Evolutionary conservation across 23 tunicate species (phyloP).

Genomic region (Clavelina lepadiformis): DNA sequence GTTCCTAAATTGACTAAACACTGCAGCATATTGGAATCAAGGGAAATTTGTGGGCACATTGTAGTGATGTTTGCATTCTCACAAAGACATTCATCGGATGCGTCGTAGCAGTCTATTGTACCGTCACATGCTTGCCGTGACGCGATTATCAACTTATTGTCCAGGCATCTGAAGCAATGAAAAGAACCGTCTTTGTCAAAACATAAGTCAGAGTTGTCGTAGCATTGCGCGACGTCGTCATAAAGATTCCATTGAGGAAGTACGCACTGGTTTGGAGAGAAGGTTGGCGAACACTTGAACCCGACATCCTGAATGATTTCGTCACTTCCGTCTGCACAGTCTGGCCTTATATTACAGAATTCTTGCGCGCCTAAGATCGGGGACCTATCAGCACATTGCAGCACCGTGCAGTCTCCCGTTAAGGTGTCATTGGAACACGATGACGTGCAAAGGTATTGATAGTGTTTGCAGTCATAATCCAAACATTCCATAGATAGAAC

Average conservation of each 20-base stretch:
- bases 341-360: background rate
- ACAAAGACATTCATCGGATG: constrained; percentile 14
- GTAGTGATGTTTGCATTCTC: too few species aligned
- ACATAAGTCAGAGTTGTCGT: constrained; percentile 1
- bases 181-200: constrained; percentile 6
- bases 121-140: constrained; percentile 3
- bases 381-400: background rate
- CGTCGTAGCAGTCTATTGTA: background rate
- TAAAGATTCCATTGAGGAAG: constrained; percentile 9
- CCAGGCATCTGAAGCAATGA: background rate
- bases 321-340: constrained; percentile 12
- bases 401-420: too few species aligned
- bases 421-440: too few species aligned
- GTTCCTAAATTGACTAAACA: too few species aligned
- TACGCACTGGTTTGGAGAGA: background rate
- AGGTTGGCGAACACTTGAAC: background rate
- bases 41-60: too few species aligned
- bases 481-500: too few species aligned
- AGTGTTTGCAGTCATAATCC: too few species aligned
- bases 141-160: background rate
- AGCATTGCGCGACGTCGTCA: constrained; percentile 4
- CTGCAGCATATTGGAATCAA: too few species aligned
- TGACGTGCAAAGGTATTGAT: too few species aligned
- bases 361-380: background rate
- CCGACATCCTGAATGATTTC: background rate